These are phyloP conservation scores for Condylostylus longicornis DNA, from an alignment of 1,140 invertebrate species.

Conservation along the genomic window DNA sequence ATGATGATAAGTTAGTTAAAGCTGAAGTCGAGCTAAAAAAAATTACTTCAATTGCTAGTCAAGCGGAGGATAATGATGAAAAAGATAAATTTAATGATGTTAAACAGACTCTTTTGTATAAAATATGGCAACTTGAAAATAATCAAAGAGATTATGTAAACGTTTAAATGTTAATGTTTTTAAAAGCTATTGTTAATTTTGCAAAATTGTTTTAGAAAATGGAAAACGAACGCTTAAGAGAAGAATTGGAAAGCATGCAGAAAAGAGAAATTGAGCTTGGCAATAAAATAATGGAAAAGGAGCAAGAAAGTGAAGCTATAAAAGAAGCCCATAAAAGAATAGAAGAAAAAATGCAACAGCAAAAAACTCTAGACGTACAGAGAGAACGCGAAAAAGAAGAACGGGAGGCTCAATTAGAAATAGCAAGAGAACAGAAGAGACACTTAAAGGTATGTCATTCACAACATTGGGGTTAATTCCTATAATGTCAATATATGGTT, in stretches of 20 bases:
- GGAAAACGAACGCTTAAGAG: slow-evolving; percentile 37
- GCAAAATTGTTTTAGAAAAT: slow-evolving; percentile 29
- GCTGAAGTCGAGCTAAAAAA: slow-evolving; percentile 34
- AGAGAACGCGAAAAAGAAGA: slow-evolving; percentile 33
- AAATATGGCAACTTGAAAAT: slow-evolving; percentile 42
- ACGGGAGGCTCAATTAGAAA: slow-evolving; percentile 26
- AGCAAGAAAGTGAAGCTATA: slow-evolving; percentile 9
- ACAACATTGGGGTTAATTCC: no score
- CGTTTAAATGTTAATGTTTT: neutral
- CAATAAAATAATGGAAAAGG: slow-evolving; percentile 7
- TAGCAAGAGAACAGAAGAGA: slow-evolving; percentile 28
- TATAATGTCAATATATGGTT: neutral
- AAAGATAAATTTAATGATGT: slow-evolving; percentile 34
- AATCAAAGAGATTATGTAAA: slow-evolving; percentile 40
- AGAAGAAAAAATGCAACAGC: slow-evolving; percentile 29
- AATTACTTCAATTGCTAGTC: slow-evolving; percentile 17
- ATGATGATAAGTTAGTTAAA: slow-evolving; percentile 37
- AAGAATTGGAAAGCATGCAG: slow-evolving; percentile 37
- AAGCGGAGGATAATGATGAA: slow-evolving; percentile 33
- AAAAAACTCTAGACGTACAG: slow-evolving; percentile 30
- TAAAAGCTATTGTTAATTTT: neutral
- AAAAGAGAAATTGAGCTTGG: slow-evolving; percentile 24
- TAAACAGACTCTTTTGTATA: slow-evolving; percentile 39
- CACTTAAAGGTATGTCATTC: slow-evolving; percentile 15
- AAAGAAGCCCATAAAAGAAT: slow-evolving; percentile 24